Percentiles rank a stretch among this genome's conserved stretches.
These are phyloP conservation scores for Aleiodes sp. DNA, from an alignment of 1,140 invertebrate species.

Conservation along the genomic window DNA sequence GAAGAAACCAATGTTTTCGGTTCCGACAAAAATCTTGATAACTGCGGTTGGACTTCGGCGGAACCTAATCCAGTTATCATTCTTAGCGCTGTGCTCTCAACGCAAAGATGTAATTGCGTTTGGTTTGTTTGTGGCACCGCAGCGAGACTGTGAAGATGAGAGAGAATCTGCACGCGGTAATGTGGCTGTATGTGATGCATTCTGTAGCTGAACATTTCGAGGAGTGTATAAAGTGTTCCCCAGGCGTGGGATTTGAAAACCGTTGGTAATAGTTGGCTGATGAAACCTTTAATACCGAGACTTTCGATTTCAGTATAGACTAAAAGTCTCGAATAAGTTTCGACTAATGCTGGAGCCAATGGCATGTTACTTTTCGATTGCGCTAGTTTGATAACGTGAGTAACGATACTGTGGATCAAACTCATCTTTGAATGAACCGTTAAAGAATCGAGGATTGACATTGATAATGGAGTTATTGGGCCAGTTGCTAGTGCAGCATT, in stretches of 20 bases:
- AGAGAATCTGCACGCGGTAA: slow-evolving; percentile 90
- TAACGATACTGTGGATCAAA: slow-evolving; percentile 93
- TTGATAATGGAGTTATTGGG: slow-evolving; percentile 86
- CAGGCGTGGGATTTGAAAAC: slow-evolving; percentile 94
- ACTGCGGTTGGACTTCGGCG: slow-evolving; percentile 89
- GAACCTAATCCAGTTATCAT: slow-evolving; percentile 92
- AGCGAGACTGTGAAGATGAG: slow-evolving; percentile 87
- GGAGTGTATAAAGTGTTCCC: slow-evolving; percentile 91
- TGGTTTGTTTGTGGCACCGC: slow-evolving; percentile 93
- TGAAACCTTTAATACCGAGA: slow-evolving; percentile 95
- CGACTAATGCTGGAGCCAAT: slow-evolving; percentile 89
- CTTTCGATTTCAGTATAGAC: slow-evolving; percentile 98
- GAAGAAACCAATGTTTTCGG: slow-evolving; percentile 89
- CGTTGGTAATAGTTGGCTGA: slow-evolving; percentile 90
- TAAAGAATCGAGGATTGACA: slow-evolving; percentile 93
- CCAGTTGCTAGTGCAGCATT: slow-evolving; percentile 65
- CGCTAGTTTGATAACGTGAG: slow-evolving; percentile 87
- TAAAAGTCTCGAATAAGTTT: slow-evolving; percentile 92
- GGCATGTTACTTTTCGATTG: slow-evolving; percentile 85
- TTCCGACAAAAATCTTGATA: slow-evolving; percentile 87
- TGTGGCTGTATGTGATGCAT: slow-evolving; percentile 96
- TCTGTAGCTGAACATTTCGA: slow-evolving; percentile 97
- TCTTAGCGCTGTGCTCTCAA: slow-evolving; percentile 92
- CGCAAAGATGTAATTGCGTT: slow-evolving; percentile 92
- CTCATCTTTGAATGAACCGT: slow-evolving; percentile 98